A percentile compares a stretch with the other conserved stretches of the same genome.
Conservation (phyloP, 2,888 invertebrate species). For the Unio pictorum region DNA sequence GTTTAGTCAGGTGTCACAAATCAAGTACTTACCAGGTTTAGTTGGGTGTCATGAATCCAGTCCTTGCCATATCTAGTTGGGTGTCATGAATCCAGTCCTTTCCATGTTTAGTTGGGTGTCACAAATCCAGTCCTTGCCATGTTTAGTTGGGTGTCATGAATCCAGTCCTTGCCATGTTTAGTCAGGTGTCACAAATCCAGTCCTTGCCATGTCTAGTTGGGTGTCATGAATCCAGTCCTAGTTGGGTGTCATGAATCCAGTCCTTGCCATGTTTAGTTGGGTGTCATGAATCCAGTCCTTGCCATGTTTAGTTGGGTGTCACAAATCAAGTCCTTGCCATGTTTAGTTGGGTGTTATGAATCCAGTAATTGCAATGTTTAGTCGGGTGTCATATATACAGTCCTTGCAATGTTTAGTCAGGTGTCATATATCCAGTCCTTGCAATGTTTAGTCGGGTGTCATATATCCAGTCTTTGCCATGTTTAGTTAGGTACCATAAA, state of each 20-base stretch:
- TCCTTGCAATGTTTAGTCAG: too few species aligned
- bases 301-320: background rate
- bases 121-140: too few species aligned
- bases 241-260: background rate
- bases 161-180: constrained; percentile 1
- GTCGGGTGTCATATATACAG: background rate
- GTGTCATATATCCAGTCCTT: constrained; percentile 1
- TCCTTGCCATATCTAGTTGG: too few species aligned
- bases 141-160: background rate
- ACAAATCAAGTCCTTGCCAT: too few species aligned
- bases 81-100: background rate
- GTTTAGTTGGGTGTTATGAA: background rate
- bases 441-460: background rate
- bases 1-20: too few species aligned
- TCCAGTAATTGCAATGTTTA: too few species aligned
- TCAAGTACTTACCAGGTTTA: too few species aligned
- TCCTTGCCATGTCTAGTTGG: too few species aligned
- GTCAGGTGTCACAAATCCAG: background rate
- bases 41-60: background rate
- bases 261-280: too few species aligned
- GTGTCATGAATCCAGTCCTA: background rate
- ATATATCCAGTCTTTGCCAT: constrained; percentile 1
- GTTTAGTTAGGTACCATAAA: too few species aligned
- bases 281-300: constrained; percentile 1
- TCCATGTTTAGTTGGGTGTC: background rate